A percentile compares a stretch with the other conserved stretches of the same genome.
Evolutionary conservation across 2,797 vertebrate genomes (phyloP).

Genomic region (Coregonus ussuriensis): DNA sequence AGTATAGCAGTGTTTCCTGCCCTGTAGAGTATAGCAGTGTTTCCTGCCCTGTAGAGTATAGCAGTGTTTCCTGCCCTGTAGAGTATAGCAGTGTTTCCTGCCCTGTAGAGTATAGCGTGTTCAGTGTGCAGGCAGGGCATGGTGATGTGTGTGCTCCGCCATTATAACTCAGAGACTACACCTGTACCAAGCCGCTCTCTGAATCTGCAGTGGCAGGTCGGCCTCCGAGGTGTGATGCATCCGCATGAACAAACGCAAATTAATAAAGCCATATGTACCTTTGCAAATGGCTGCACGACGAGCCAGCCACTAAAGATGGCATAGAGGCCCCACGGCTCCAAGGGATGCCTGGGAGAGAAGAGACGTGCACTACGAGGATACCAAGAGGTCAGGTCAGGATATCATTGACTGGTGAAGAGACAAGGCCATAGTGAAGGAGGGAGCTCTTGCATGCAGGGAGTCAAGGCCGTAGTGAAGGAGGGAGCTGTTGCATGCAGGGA

Average conservation of each 20-base stretch:
- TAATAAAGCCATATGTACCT: conserved; percentile 12
- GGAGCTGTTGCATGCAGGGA: not conserved
- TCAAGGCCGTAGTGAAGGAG: not conserved
- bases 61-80: too few species aligned
- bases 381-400: conserved; percentile 5
- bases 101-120: not conserved
- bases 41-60: too few species aligned
- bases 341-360: not conserved
- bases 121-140: not conserved
- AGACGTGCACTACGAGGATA: not conserved
- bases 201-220: conserved; percentile 8
- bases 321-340: not conserved
- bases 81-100: too few species aligned
- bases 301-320: not conserved
- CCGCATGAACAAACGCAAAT: not conserved
- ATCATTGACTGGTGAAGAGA: not conserved
- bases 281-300: not conserved
- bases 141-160: not conserved
- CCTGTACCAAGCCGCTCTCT: not conserved
- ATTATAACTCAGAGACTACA: not conserved
- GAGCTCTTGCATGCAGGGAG: not conserved
- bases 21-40: too few species aligned
- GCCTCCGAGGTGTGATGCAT: not conserved
- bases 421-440: too few species aligned
- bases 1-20: too few species aligned